Evolutionary conservation across 64 coral and sea anemone genomes (phyloP).

Genomic region (Exaiptasia diaphana): DNA sequence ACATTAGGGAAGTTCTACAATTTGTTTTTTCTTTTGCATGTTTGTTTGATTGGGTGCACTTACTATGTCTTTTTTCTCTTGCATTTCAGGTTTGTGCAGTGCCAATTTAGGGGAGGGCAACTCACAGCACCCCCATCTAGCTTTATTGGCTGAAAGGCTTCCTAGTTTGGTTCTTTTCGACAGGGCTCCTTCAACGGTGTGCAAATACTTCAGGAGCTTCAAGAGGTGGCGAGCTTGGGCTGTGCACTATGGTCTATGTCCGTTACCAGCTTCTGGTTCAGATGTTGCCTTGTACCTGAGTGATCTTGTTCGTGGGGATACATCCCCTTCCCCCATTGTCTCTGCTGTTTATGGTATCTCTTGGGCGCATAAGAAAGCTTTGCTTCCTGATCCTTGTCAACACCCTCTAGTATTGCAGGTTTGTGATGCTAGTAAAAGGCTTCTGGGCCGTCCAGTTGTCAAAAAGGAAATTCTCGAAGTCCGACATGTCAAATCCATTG

Average conservation of each 20-base stretch:
- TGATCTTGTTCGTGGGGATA: constrained; percentile 36
- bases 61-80: background rate
- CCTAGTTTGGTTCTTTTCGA: background rate
- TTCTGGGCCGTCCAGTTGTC: background rate
- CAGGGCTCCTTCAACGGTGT: background rate
- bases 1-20: too few species aligned
- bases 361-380: constrained; percentile 55
- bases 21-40: background rate
- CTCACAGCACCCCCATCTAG: background rate
- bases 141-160: background rate
- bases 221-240: constrained; percentile 5
- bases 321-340: constrained; percentile 39
- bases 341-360: constrained; percentile 30
- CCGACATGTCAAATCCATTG: background rate
- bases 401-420: constrained; percentile 29
- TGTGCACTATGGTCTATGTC: background rate
- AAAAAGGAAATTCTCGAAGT: constrained; percentile 27
- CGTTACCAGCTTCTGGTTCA: constrained; percentile 10
- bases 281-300: constrained; percentile 49
- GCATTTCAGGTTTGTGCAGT: background rate
- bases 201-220: background rate
- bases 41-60: background rate
- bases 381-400: constrained; percentile 2
- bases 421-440: background rate
- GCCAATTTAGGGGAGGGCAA: background rate